These are phyloP conservation scores for Galeruca laticollis DNA, from an alignment of 2,888 invertebrate species.

Conservation along the genomic window DNA sequence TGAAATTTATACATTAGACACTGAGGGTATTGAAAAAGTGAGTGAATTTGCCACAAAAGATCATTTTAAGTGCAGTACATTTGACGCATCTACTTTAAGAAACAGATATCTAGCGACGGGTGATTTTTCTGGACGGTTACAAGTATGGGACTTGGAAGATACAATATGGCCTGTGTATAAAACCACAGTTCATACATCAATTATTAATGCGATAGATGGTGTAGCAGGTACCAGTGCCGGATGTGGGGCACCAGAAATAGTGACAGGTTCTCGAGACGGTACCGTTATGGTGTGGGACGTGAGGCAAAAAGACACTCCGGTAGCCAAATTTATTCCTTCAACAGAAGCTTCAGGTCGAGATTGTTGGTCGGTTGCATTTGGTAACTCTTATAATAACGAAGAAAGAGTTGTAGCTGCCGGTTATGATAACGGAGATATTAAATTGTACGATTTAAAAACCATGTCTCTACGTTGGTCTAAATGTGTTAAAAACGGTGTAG, in stretches of 20 bases:
- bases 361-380: constrained; percentile 95
- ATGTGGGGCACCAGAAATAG: constrained; percentile 95
- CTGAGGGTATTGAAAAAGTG: constrained; percentile 78
- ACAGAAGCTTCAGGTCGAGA: constrained; percentile 81
- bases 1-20: constrained; percentile 83
- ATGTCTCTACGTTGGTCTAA: constrained; percentile 92
- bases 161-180: constrained; percentile 81
- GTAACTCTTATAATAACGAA: constrained; percentile 87
- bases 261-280: constrained; percentile 94
- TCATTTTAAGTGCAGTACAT: constrained; percentile 93
- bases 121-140: constrained; percentile 87
- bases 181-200: constrained; percentile 82
- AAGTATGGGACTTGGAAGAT: constrained; percentile 89
- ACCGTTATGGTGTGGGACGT: constrained; percentile 91
- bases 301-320: constrained; percentile 88
- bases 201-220: constrained; percentile 93
- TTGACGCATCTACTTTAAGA: constrained; percentile 87
- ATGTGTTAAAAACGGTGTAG: constrained; percentile 92
- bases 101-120: constrained; percentile 90
- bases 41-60: constrained; percentile 84
- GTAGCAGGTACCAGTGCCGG: constrained; percentile 85
- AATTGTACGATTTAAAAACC: constrained; percentile 89
- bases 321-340: constrained; percentile 87
- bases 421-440: constrained; percentile 96
- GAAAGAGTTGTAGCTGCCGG: constrained; percentile 92